Percentiles rank a stretch among this genome's conserved stretches.
These are phyloP conservation scores for Hypsibius dujardini DNA, from an alignment of 1,140 invertebrate species.

Conservation along the genomic window DNA sequence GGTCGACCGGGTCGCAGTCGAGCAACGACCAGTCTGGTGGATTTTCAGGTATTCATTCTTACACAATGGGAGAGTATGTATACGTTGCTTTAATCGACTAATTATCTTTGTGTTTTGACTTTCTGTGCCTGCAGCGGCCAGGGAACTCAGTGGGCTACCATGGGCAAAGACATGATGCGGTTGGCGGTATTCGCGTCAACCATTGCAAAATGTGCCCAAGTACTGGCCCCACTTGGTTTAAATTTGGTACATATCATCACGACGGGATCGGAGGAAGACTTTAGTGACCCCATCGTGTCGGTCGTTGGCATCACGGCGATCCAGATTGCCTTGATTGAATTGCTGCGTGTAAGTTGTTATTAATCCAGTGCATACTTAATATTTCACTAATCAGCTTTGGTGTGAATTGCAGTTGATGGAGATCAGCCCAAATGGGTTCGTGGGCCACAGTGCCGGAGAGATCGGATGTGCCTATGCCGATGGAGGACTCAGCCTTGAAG, in stretches of 20 bases:
- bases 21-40: not conserved
- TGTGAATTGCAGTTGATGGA: slow-evolving; percentile 36
- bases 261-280: slow-evolving; percentile 33
- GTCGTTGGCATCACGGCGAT: slow-evolving; percentile 85
- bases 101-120: too few species aligned
- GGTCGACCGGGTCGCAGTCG: slow-evolving; percentile 20
- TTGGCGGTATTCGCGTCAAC: slow-evolving; percentile 59
- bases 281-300: slow-evolving; percentile 32
- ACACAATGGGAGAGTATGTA: not conserved
- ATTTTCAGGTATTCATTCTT: not conserved
- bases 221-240: slow-evolving; percentile 53
- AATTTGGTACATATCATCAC: slow-evolving; percentile 63
- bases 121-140: slow-evolving; percentile 21
- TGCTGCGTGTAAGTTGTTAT: slow-evolving; percentile 40
- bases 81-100: slow-evolving; percentile 19
- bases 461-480: slow-evolving; percentile 91
- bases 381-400: too few species aligned
- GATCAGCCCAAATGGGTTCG: slow-evolving; percentile 70
- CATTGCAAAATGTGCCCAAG: slow-evolving; percentile 52
- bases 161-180: slow-evolving; percentile 63
- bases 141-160: slow-evolving; percentile 87
- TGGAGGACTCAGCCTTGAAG: slow-evolving; percentile 72
- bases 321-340: slow-evolving; percentile 73
- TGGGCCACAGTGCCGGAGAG: slow-evolving; percentile 89
- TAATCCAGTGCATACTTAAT: too few species aligned